These are phyloP conservation scores for Drosophila lini DNA, from an alignment of 1,140 invertebrate genomes.

Conservation along the genomic window DNA sequence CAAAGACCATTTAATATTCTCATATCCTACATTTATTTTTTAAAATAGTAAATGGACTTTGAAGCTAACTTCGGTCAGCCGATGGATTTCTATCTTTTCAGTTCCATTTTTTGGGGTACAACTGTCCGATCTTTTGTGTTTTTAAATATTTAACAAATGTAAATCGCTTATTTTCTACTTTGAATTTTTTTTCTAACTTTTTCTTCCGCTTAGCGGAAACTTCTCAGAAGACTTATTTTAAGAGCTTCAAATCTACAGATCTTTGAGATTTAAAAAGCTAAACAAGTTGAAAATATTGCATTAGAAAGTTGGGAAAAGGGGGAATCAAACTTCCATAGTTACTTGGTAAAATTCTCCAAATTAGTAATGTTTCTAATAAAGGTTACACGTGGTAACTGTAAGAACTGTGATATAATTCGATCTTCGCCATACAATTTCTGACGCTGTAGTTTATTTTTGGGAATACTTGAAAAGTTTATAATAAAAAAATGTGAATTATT, in stretches of 20 bases:
- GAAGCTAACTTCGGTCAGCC: not conserved
- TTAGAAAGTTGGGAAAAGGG: not conserved
- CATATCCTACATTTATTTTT: not conserved
- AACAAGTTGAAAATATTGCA: not conserved
- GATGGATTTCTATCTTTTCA: conserved; percentile 1
- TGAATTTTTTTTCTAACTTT: not conserved
- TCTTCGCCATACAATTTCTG: not conserved
- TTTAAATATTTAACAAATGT: not conserved
- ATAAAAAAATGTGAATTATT: not conserved
- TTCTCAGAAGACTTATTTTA: not conserved
- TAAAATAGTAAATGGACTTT: not conserved
- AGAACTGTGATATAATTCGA: not conserved
- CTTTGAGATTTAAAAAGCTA: not conserved
- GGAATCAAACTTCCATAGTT: not conserved
- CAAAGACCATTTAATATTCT: not conserved
- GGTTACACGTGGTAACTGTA: not conserved
- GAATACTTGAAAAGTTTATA: not conserved
- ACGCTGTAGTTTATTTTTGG: not conserved
- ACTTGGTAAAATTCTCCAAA: not conserved
- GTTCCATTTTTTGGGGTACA: not conserved
- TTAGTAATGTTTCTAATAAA: not conserved
- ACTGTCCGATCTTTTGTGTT: not conserved
- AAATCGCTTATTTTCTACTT: not conserved
- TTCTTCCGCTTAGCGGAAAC: not conserved
- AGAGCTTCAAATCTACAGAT: not conserved